Base-by-base conservation (phyloP, 2,888 invertebrate species). In the Volucella bombylans region DNA sequence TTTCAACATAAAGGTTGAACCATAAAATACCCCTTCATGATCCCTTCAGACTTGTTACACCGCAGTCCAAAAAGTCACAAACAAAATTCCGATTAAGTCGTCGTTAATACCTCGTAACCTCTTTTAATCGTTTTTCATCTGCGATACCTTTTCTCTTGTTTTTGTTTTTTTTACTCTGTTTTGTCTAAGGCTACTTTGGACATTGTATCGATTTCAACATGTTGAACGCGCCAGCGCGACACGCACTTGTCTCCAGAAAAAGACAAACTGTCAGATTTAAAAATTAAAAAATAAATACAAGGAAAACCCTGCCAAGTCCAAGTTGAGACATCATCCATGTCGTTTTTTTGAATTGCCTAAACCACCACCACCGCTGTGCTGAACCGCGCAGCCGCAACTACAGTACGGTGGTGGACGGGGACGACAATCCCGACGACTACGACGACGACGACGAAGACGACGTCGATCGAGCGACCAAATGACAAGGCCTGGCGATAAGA, bases 181-280 rank as follows among this genome's bases (percentile, higher is more conserved):
- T 62, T 79, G 77, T 74, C 67, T 72, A 68, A 68, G 72, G 81
- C 85, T 81, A 85, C 85, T 76, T 81, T 67, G 67, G 80, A 85
- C 85, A 85, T 81, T 85, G 85, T 85, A 85, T 85, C 85, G 81
- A 85, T 85, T 85, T 85, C 85, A 85, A 81, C 85, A 81, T 85
- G 85, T 85, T 77, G 57, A 45, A 76, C 77, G 76, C 80, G 80
- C 83, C 55, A 80, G 76, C 45, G 74, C 85, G 67, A 77, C 81
- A 85, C 85, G 85, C 81, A 81, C 80, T 85, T 85, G 85, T 81
- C 81, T 76, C 57, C 52, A 72, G 31, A 47, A 67, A 85, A 77
- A 74, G 85, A 85, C 81, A 81, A 81, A 85, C 85, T 85, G 85
- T 85, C 85, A 85, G 85, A 85, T 81, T 85, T 85, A 71, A 77